Percentiles rank a stretch among this genome's conserved stretches.
Evolutionary conservation across 2,113 vertebrate species (phyloP).

Genomic region (Nibea albiflora): DNA sequence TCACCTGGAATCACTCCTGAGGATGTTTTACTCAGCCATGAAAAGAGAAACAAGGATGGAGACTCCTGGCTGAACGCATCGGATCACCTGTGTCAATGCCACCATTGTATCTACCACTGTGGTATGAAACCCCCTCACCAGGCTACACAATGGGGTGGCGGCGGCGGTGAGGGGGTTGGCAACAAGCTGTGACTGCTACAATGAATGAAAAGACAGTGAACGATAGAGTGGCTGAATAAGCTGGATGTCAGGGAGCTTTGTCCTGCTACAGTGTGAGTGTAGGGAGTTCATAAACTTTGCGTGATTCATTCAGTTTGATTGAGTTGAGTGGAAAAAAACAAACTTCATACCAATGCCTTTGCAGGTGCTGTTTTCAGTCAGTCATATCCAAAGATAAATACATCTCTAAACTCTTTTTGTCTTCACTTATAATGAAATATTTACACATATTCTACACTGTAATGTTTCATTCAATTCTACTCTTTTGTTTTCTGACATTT

Average conservation of each 20-base stretch:
- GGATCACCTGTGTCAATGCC: slow-evolving; percentile 82
- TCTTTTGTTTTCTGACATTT: slow-evolving; percentile 4
- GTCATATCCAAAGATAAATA: slow-evolving; percentile 47
- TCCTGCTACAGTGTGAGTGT: slow-evolving; percentile 40
- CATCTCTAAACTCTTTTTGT: slow-evolving; percentile 27
- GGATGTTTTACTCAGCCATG: slow-evolving; percentile 72
- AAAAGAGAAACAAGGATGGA: slow-evolving; percentile 70
- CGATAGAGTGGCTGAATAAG: slow-evolving; percentile 66
- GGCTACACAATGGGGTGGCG: slow-evolving; percentile 66
- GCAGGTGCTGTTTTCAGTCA: slow-evolving; percentile 64
- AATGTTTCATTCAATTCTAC: slow-evolving; percentile 21
- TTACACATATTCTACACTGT: slow-evolving; percentile 18
- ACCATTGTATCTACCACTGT: slow-evolving; percentile 71
- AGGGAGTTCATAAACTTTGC: slow-evolving; percentile 48
- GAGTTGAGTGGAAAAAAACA: slow-evolving; percentile 22
- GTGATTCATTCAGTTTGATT: slow-evolving; percentile 48
- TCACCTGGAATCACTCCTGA: slow-evolving; percentile 66
- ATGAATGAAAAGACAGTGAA: slow-evolving; percentile 71
- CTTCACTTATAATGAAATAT: slow-evolving; percentile 26
- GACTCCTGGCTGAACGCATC: slow-evolving; percentile 66
- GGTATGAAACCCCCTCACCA: slow-evolving; percentile 61
- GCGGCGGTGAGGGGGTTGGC: slow-evolving; percentile 42
- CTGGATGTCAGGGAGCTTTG: slow-evolving; percentile 66
- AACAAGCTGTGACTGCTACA: slow-evolving; percentile 76
- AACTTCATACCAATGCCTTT: slow-evolving; percentile 11